Evolutionary conservation across 2,888 invertebrate species (phyloP).

Genomic region (Epinotia brunnichana): DNA sequence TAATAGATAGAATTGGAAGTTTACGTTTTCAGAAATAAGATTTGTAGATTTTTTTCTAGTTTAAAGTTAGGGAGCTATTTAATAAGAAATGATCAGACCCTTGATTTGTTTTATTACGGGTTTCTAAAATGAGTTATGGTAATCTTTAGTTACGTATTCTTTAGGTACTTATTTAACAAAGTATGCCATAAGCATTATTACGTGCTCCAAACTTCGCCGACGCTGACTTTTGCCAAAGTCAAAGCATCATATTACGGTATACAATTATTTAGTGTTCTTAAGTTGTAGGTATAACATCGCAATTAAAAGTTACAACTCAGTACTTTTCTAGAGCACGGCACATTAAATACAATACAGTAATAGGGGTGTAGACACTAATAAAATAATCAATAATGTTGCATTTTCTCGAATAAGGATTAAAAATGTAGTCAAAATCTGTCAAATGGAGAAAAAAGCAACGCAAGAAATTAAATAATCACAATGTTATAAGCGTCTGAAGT

Average conservation of each 20-base stretch:
- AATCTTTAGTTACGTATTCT: not conserved
- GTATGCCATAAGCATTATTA: not conserved
- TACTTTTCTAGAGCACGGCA: not conserved
- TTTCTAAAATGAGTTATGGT: not conserved
- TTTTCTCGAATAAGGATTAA: too few species aligned
- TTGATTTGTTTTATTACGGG: not conserved
- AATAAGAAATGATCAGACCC: not conserved
- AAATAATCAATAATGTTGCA: too few species aligned
- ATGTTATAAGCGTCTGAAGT: too few species aligned
- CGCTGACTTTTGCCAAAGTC: not conserved
- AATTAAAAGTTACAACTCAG: not conserved
- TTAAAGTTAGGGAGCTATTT: not conserved
- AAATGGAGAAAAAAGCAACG: too few species aligned
- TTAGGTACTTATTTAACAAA: not conserved
- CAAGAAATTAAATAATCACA: too few species aligned
- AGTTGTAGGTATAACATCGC: not conserved
- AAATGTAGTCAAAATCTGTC: too few species aligned
- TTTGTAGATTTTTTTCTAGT: not conserved
- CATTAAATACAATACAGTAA: too few species aligned
- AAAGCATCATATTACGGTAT: not conserved
- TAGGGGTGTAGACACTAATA: too few species aligned
- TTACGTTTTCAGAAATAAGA: slow-evolving; percentile 10
- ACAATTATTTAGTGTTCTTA: not conserved
- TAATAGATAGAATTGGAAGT: slow-evolving; percentile 3
- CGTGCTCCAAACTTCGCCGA: not conserved